phyloP scores from a whole-genome alignment of 1,140 invertebrate species.

The Nebria ingens region DNA sequence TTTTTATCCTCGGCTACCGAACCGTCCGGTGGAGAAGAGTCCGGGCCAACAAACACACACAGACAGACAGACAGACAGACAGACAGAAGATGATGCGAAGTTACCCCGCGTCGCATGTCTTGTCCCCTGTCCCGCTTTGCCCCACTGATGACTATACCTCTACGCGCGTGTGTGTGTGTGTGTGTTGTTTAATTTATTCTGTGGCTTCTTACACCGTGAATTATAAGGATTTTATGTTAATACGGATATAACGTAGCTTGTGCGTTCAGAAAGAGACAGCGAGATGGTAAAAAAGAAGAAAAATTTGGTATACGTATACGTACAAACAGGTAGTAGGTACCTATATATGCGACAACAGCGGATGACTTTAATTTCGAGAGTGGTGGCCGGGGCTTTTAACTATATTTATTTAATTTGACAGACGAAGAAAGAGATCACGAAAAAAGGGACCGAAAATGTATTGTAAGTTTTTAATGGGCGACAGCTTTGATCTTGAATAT shows the following conservation, averaged over 20 bases:
- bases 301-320: no score
- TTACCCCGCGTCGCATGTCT: no score
- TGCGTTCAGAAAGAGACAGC: neutral
- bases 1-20: slow-evolving; percentile 3
- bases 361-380: slow-evolving; percentile 1
- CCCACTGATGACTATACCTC: neutral
- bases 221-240: slow-evolving; percentile 10
- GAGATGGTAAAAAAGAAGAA: no score
- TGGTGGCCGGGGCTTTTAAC: neutral
- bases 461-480: neutral
- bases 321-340: no score
- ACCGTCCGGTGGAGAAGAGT: neutral
- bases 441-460: neutral
- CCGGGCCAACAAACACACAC: neutral
- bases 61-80: no score
- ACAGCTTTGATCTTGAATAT: neutral
- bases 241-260: neutral
- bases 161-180: neutral
- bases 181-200: neutral
- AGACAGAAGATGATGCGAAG: no score
- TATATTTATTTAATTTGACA: slow-evolving; percentile 7
- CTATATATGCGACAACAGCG: no score
- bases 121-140: neutral
- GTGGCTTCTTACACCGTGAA: slow-evolving; percentile 7
- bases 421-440: neutral